These are phyloP conservation scores for Watsonalla cultraria DNA, from an alignment of 2,888 invertebrate species.

Conservation along the genomic window DNA sequence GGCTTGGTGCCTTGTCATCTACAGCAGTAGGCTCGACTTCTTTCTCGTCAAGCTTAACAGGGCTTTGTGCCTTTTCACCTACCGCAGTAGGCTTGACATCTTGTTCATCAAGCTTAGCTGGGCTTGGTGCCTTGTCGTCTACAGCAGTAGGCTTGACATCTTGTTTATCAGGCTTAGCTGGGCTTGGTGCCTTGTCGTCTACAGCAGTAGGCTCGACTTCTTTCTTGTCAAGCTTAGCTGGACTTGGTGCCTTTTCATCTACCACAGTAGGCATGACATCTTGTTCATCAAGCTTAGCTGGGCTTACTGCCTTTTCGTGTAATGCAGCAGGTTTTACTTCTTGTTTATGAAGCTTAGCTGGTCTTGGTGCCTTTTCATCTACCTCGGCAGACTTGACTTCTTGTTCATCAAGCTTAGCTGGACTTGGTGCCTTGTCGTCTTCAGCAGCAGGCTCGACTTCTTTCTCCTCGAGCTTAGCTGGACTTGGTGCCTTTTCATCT, in stretches of 20 bases:
- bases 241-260: too few relatives aligned
- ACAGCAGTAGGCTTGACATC: not conserved
- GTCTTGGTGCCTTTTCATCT: too few relatives aligned
- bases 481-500: constrained; percentile 7
- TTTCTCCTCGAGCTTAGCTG: not conserved
- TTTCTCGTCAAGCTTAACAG: not conserved
- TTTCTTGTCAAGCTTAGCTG: too few relatives aligned
- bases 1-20: constrained; percentile 8
- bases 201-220: too few relatives aligned
- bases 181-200: constrained; percentile 3
- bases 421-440: too few relatives aligned
- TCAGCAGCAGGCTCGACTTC: not conserved
- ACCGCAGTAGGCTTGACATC: not conserved
- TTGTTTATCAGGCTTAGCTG: constrained; percentile 2
- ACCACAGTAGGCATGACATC: too few relatives aligned
- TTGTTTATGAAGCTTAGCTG: too few relatives aligned
- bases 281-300: too few relatives aligned
- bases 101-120: not conserved
- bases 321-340: not conserved
- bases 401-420: not conserved
- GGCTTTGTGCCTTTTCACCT: not conserved
- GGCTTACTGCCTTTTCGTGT: too few relatives aligned
- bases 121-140: constrained; percentile 5
- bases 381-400: too few relatives aligned
- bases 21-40: constrained; percentile 1